Evolutionary conservation across 2,888 invertebrate species (phyloP).

Genomic region (Oscheius onirici): DNA sequence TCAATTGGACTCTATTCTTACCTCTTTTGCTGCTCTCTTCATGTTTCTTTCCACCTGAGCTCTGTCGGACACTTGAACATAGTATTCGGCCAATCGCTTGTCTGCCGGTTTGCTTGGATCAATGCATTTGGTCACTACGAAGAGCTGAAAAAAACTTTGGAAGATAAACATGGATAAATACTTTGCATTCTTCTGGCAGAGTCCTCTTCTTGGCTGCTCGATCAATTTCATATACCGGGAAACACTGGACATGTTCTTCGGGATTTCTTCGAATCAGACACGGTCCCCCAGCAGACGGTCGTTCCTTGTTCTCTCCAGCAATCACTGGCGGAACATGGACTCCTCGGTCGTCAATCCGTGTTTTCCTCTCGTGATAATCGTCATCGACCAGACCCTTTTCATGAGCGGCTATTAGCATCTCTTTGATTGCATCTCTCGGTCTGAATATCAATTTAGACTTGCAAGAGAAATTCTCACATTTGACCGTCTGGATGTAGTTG

Average conservation of each 20-base stretch:
- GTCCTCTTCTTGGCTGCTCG: conserved; percentile 62
- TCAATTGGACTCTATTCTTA: not conserved
- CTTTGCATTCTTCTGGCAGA: conserved; percentile 57
- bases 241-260: conserved; percentile 62
- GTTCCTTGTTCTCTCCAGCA: conserved; percentile 37
- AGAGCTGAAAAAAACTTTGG: conserved; percentile 35
- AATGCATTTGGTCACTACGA: conserved; percentile 62
- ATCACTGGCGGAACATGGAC: conserved; percentile 49
- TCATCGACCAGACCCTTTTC: conserved; percentile 58
- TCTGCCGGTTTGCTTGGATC: conserved; percentile 29
- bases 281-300: conserved; percentile 52
- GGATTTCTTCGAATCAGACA: conserved; percentile 42
- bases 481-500: conserved; percentile 45
- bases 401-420: conserved; percentile 58
- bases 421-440: conserved; percentile 52
- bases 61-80: conserved; percentile 36
- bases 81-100: conserved; percentile 41
- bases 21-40: conserved; percentile 34
- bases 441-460: not conserved
- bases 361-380: conserved; percentile 49
- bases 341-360: not conserved
- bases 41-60: conserved; percentile 49
- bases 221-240: conserved; percentile 65
- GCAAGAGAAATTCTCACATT: conserved; percentile 27
- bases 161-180: conserved; percentile 27